Conservation (phyloP, 1,140 invertebrate genomes). For the Drosophila sulfurigaster region DNA sequence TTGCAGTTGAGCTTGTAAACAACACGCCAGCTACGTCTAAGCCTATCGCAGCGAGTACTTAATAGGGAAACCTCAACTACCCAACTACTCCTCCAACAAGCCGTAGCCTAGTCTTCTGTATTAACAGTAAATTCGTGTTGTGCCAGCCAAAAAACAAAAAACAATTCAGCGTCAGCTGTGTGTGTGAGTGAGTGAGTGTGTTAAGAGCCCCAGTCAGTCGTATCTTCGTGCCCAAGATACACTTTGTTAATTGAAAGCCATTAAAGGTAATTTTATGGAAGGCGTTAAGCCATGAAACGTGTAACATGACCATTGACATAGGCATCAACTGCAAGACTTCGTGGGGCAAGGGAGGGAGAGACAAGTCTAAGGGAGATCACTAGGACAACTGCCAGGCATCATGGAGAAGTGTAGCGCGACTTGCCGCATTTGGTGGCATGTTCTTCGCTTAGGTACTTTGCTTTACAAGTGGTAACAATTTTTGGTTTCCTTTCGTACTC, state of each 20-base stretch:
- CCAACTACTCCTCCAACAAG: slow-evolving; percentile 41
- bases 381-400: slow-evolving; percentile 42
- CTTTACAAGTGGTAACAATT: slow-evolving; percentile 67
- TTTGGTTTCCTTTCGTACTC: slow-evolving; percentile 20
- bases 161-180: slow-evolving; percentile 30
- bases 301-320: slow-evolving; percentile 85
- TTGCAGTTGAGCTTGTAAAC: slow-evolving; percentile 47
- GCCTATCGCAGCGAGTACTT: slow-evolving; percentile 30
- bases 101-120: slow-evolving; percentile 45
- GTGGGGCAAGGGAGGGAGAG: not conserved
- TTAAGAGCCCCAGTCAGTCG: slow-evolving; percentile 40
- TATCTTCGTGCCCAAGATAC: slow-evolving; percentile 78
- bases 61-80: slow-evolving; percentile 28
- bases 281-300: slow-evolving; percentile 85
- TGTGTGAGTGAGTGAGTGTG: slow-evolving; percentile 1
- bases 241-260: slow-evolving; percentile 85
- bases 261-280: slow-evolving; percentile 85
- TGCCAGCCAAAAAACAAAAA: slow-evolving; percentile 14
- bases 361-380: not conserved
- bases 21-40: slow-evolving; percentile 20
- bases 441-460: slow-evolving; percentile 45
- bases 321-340: slow-evolving; percentile 37
- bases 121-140: slow-evolving; percentile 82
- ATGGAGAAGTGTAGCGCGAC: slow-evolving; percentile 51
- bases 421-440: slow-evolving; percentile 53